Base-by-base conservation (phyloP, 23 tunicate genomes). In the Ciona savignyi region DNA sequence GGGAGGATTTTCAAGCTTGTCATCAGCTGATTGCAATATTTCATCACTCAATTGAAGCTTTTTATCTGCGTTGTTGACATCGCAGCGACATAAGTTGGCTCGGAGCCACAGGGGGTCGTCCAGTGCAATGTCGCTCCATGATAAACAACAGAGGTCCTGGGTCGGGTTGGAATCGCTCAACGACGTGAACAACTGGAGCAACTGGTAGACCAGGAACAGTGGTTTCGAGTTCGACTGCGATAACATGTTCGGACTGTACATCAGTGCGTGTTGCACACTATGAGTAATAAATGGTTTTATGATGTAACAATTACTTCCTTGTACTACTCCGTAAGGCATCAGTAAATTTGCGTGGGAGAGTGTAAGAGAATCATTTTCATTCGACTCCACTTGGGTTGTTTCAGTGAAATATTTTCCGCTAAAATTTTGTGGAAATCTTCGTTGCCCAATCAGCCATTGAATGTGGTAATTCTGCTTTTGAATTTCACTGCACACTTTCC, bases 191-290 rank as follows among this genome's bases (percentile, higher is more conserved):
- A 75, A 25, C 22, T 86, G 73, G 25, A 80, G 28, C 25, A 80
- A 29, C 75, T 86, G 93, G 65, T 27, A 80, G 9, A 86, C 34
- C 4, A 86, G 28, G 35, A 86, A 86, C 48, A 63, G 30, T 23
- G 63, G 72, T 63, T 71, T 80, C 22, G 73, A 30, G 21, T 34
- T 63, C 3, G 35, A 66, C 1, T 19, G 26, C 0, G 67, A 24
- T 32, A 80, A 72, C 0, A 70, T 3, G 15, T 51, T 32, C 24
- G 93, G 93, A 70, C 93, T 86, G 78, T 80, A 86, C 82, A 81
- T 80, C 73, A 86, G 49, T 2, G 72, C 66, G 65, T 86, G 81
- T 3, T 62, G 29, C 2, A 86, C 86, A 80, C 81, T 74, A 62
- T 74, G 74, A 32, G 25, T 23, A 24, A 80, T 69, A 70, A 48